Conservation (phyloP, 2,113 vertebrate genomes). For the Otis tarda region DNA sequence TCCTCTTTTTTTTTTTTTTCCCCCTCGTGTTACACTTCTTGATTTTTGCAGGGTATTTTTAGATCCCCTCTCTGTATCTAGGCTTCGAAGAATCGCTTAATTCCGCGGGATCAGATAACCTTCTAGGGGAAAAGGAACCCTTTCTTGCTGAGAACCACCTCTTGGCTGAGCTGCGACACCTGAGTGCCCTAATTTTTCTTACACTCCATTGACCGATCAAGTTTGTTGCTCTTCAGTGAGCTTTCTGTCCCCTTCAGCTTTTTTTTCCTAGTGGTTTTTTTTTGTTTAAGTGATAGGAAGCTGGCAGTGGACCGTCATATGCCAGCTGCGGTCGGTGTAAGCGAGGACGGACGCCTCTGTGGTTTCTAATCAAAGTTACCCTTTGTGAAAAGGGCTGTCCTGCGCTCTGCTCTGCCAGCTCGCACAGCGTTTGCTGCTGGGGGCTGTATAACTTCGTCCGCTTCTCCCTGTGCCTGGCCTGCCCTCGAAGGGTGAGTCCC, state of each 20-base stretch:
- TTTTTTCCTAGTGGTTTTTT: not conserved
- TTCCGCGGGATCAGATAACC: not conserved
- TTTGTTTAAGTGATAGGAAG: not conserved
- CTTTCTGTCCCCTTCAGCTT: not conserved
- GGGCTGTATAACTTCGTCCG: not conserved
- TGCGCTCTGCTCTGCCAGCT: not conserved
- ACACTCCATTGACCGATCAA: rapidly evolving
- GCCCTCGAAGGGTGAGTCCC: not conserved
- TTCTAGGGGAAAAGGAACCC: not conserved
- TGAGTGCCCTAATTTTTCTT: rapidly evolving
- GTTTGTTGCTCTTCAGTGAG: not conserved
- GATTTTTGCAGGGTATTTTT: not conserved
- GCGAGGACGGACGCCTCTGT: not conserved
- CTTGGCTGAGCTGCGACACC: not conserved
- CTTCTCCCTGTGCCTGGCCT: not conserved
- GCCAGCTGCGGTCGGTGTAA: rapidly evolving
- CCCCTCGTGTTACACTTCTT: rapidly evolving
- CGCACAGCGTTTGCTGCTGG: rapidly evolving
- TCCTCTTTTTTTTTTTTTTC: not conserved
- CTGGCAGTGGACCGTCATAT: rapidly evolving
- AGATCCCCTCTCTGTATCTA: not conserved
- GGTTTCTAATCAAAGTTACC: not conserved
- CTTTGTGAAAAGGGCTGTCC: not conserved
- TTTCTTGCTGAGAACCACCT: not conserved
- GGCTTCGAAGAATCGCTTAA: not conserved